Evolutionary conservation across 2,797 vertebrate species (phyloP), one percentile per base, ranked within the genome.

Genomic region (Lagocephalus sceleratus): DNA sequence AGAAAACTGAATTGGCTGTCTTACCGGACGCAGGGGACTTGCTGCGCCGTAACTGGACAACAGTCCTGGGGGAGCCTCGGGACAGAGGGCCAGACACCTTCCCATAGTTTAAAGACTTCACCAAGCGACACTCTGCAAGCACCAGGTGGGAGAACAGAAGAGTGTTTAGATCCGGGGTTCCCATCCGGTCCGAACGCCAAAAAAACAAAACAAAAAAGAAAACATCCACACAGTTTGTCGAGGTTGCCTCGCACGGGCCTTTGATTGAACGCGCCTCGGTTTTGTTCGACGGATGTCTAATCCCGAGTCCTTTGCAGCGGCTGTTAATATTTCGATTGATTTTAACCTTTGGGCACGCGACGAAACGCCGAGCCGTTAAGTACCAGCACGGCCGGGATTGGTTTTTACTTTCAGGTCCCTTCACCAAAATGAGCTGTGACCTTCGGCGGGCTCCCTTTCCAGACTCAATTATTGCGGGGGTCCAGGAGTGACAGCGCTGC

Each of bases 11-110:
- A 21, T 20, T 10, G 2, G 17, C 15, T 38, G 52, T 52, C 70
- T 91, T 91, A 97, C 95, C 92, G 79, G 94, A 95, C 54, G 90
- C 90, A 15, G 94, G 94, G 23, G 94, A 96, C 81, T 96, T 97
- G 94, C 92, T 94, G 86, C 92, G 91, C 51, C 85, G 71, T 14
- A 92, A 91, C 14, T 92, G 94, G 47, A 91, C 83, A 0, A 89
- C 85, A 21, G 89, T 91, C 86, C 90, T 93, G 26, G 92, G 92
- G 62, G 91, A 89, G 76, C 86, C 81, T 62, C 92, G 86, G 72
- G 72, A 90, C 65, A 92, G 83, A 40, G 91, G 88, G 0, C 87
- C 88, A 38, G 93, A 89, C 85, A 94, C 93, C 90, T 93, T 97
- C 70, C 93, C 94, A 82, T 95, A 95, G 68, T 87, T 92, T 82